Conservation (phyloP, 2,888 invertebrate species). For the Caenorhabditis sp. region DNA sequence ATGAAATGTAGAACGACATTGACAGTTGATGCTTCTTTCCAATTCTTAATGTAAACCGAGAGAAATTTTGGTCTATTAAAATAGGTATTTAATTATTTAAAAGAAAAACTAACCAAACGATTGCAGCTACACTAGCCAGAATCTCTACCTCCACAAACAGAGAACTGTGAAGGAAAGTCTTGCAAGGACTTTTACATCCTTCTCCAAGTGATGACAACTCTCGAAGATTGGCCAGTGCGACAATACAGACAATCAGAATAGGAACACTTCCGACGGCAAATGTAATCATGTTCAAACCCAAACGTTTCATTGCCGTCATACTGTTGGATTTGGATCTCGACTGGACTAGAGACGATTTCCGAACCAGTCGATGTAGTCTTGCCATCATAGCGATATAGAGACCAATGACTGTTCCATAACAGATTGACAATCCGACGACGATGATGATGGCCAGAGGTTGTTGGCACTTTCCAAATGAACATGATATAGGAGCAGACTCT, state of each 20-base stretch:
- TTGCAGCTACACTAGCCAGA: constrained; percentile 76
- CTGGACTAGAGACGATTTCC: constrained; percentile 54
- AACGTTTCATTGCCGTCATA: constrained; percentile 75
- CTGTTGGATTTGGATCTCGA: constrained; percentile 59
- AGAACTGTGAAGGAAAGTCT: constrained; percentile 75
- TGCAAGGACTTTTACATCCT: constrained; percentile 74
- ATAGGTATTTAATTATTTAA: neutral
- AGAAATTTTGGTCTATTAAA: no score
- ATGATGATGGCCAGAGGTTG: constrained; percentile 76
- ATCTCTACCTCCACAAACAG: constrained; percentile 80
- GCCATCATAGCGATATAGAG: constrained; percentile 74
- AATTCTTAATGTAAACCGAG: no score
- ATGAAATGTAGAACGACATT: no score
- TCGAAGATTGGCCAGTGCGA: constrained; percentile 73
- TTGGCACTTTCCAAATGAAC: constrained; percentile 75
- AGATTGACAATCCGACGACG: constrained; percentile 72
- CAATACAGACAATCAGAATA: constrained; percentile 76
- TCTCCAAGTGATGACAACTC: constrained; percentile 72
- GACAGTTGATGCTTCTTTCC: no score
- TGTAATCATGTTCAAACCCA: constrained; percentile 77
- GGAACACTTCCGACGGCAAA: constrained; percentile 77
- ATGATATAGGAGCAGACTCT: constrained; percentile 78
- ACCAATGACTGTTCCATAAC: constrained; percentile 74
- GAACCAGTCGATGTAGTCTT: constrained; percentile 46
- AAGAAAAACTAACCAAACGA: constrained; percentile 72